A percentile compares a stretch with the other conserved stretches of the same genome.
phyloP scores from a whole-genome alignment of 2,113 vertebrate genomes.

The Malurus cyaneus region DNA sequence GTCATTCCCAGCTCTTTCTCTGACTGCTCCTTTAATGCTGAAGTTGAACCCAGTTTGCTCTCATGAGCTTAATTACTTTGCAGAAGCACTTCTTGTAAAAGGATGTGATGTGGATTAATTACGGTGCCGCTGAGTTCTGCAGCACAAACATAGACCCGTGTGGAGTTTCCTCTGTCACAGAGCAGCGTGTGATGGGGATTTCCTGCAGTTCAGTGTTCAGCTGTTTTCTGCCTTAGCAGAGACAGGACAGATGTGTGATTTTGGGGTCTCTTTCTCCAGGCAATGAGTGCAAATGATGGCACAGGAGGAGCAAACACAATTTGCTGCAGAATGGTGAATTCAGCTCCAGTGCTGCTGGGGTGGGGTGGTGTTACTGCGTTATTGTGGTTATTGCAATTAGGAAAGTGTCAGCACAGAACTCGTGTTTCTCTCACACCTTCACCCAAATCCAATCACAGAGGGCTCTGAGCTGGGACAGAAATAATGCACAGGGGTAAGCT shows the following conservation, averaged over 20 bases:
- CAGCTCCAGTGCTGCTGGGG: background rate
- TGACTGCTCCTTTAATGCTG: background rate
- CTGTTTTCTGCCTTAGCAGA: background rate
- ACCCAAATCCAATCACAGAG: background rate
- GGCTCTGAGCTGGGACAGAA: background rate
- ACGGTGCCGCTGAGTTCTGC: background rate
- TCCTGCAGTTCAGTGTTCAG: background rate
- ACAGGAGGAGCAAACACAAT: background rate
- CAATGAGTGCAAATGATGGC: background rate
- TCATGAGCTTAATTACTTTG: constrained; percentile 54
- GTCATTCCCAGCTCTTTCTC: background rate
- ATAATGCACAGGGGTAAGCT: background rate
- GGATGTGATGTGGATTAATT: constrained; percentile 32
- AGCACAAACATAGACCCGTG: background rate
- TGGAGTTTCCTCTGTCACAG: constrained; percentile 10
- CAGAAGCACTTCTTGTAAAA: constrained; percentile 23
- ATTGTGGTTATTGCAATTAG: background rate
- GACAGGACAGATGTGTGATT: background rate
- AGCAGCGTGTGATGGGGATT: background rate
- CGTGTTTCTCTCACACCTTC: background rate
- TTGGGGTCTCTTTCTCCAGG: background rate
- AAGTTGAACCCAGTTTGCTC: background rate
- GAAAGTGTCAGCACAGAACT: background rate
- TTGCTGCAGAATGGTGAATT: background rate
- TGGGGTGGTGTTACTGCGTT: background rate